Evolutionary conservation across 1,140 invertebrate genomes (phyloP), one percentile per base, ranked within the genome.

Genomic region (Caligus rogercresseyi): DNA sequence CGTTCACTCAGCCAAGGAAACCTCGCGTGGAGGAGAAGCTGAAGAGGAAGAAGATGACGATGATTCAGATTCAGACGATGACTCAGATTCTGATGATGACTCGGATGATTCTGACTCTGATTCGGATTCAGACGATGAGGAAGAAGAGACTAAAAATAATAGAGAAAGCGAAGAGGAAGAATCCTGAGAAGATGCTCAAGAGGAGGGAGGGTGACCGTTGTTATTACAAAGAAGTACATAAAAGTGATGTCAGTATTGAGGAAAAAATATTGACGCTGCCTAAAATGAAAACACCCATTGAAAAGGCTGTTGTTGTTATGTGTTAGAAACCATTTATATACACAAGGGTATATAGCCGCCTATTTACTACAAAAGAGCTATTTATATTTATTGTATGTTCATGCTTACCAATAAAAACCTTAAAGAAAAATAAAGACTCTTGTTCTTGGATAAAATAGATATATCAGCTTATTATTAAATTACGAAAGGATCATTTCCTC

Each of bases 1-100:
- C n/a, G n/a, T 43, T 7, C 7, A 43, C n/a, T 11, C 31, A n/a
- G 31, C n/a, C 31, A 43, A n/a, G 31, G 31, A n/a, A 43, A 43
- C 7, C n/a, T n/a, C 7, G n/a, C 31, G n/a, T 11, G 31, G n/a
- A 54, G 13, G 16, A 60, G 25, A 60, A 16, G 57, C 19, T 25
- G 18, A 60, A 25, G 57, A 43, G 2, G 57, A 60, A 26, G 23
- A 60, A 11, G 23, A 60, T 19, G 23, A 60, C 3, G 24, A 60
- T 20, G 23, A 60, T 53, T 20, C 16, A 3, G 18, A 2, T 52
- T 15, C 3, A n/a, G 57, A 43, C 2, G 16, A 15, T 18, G 26
- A 60, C 53, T 16, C n/a, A 7, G 53, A 54, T 13, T 16, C n/a
- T 54, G 53, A 54, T 23, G 53, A 54, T 16, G 53, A 54, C 16